A percentile compares a stretch with the other conserved stretches of the same genome.
These are phyloP conservation scores for Eulimnadia texana DNA, from an alignment of 1,140 invertebrate genomes.

Conservation along the genomic window DNA sequence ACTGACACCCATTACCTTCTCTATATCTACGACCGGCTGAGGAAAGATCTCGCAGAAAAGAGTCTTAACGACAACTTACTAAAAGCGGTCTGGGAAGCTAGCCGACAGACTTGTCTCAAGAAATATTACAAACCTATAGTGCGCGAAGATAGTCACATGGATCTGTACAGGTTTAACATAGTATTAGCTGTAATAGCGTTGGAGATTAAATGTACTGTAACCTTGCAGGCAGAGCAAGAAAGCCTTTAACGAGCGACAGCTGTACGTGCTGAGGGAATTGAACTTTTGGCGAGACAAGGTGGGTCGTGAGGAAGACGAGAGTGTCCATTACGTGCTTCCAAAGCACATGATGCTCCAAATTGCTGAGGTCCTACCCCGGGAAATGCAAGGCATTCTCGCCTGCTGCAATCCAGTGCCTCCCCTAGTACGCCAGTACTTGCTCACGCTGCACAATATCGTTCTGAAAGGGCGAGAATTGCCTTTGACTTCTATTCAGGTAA, in stretches of 20 bases:
- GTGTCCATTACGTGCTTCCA: slow-evolving; percentile 74
- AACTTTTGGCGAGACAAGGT: slow-evolving; percentile 76
- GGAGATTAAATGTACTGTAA: too few relatives aligned
- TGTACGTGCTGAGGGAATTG: slow-evolving; percentile 64
- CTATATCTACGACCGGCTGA: slow-evolving; percentile 75
- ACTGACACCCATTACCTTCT: slow-evolving; percentile 92
- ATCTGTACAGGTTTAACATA: slow-evolving; percentile 48
- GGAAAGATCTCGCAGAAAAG: slow-evolving; percentile 54
- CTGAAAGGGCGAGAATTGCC: slow-evolving; percentile 56
- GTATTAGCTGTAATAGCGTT: too few relatives aligned
- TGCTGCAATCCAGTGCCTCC: slow-evolving; percentile 89
- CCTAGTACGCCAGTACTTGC: slow-evolving; percentile 58
- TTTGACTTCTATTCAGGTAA: slow-evolving; percentile 41
- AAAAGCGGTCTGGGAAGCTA: slow-evolving; percentile 49
- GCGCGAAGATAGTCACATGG: slow-evolving; percentile 52
- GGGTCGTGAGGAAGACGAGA: slow-evolving; percentile 83
- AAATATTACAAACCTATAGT: slow-evolving; percentile 67
- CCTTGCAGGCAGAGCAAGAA: slow-evolving; percentile 48
- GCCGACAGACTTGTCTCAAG: slow-evolving; percentile 54
- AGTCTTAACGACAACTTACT: slow-evolving; percentile 57
- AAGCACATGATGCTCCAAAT: slow-evolving; percentile 92
- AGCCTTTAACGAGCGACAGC: slow-evolving; percentile 69
- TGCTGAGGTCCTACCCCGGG: slow-evolving; percentile 73
- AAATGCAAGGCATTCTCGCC: slow-evolving; percentile 82
- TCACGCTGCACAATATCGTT: slow-evolving; percentile 60